A percentile compares a stretch with the other conserved stretches of the same genome.
These are phyloP conservation scores for Poecile atricapillus DNA, from an alignment of 2,113 vertebrate genomes.

Conservation along the genomic window DNA sequence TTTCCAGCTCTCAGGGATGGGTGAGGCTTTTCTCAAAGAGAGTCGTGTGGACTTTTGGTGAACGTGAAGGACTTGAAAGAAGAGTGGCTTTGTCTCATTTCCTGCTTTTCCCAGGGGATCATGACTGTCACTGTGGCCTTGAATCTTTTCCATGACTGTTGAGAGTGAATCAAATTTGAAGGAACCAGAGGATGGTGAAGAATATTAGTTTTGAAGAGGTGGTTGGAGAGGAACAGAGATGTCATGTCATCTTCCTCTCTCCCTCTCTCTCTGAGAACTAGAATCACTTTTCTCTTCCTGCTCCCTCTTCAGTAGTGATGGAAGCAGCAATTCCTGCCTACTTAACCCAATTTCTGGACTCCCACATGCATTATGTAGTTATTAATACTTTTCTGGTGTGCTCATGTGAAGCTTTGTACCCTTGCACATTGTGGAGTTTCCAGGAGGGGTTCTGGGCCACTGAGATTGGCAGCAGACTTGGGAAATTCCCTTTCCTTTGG, in stretches of 20 bases:
- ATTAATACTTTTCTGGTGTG: background rate
- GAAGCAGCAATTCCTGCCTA: background rate
- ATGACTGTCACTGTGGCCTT: rapidly evolving
- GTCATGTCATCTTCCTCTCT: background rate
- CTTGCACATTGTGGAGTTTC: background rate
- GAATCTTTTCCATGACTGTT: background rate
- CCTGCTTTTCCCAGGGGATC: background rate
- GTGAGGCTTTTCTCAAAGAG: background rate
- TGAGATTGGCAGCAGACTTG: background rate
- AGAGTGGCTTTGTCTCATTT: background rate
- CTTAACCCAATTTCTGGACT: background rate
- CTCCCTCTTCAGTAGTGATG: background rate
- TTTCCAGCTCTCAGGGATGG: background rate
- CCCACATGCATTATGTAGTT: background rate
- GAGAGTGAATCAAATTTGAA: background rate
- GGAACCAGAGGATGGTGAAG: background rate
- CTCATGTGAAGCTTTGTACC: rapidly evolving
- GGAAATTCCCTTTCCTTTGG: background rate
- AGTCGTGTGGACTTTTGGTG: rapidly evolving
- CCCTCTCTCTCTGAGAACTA: no score
- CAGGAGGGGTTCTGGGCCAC: background rate
- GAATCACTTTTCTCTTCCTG: background rate
- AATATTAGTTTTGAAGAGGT: background rate
- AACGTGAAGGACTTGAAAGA: background rate
- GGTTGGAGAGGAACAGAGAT: background rate